A percentile compares a stretch with the other conserved stretches of the same genome.
phyloP scores from a whole-genome alignment of 2,888 invertebrate species.

The Aphidius colemani region DNA sequence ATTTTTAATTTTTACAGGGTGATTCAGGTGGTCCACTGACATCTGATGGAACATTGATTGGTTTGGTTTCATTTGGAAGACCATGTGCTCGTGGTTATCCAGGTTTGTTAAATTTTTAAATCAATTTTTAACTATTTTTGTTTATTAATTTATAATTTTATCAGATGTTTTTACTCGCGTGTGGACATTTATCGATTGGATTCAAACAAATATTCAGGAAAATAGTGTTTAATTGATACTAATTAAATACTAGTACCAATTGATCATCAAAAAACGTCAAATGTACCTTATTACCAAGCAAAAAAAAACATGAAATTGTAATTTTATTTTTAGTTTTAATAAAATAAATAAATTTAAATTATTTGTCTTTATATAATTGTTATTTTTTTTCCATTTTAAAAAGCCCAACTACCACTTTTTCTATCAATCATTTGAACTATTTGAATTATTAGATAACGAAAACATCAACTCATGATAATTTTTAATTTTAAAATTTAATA shows the following conservation, averaged over 20 bases:
- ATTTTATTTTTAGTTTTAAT: too few relatives aligned
- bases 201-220: conserved; percentile 19
- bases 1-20: conserved; percentile 16
- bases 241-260: not conserved
- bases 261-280: not conserved
- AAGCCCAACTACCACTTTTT: too few relatives aligned
- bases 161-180: conserved; percentile 44
- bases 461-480: too few relatives aligned
- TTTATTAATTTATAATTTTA: not conserved
- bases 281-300: not conserved
- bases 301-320: not conserved
- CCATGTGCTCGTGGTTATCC: conserved; percentile 29
- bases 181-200: conserved; percentile 36
- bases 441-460: too few relatives aligned
- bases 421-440: too few relatives aligned
- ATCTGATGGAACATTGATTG: conserved; percentile 17
- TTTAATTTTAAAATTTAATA: too few relatives aligned
- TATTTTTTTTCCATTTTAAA: too few relatives aligned
- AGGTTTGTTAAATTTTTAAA: not conserved
- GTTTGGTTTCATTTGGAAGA: conserved; percentile 25
- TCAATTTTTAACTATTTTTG: not conserved
- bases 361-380: too few relatives aligned
- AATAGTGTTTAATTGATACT: conserved; percentile 9
- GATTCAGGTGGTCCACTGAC: conserved; percentile 28
- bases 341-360: too few relatives aligned